These are phyloP conservation scores for Eupithecia centaureata DNA, from an alignment of 2,888 invertebrate genomes.

Conservation along the genomic window DNA sequence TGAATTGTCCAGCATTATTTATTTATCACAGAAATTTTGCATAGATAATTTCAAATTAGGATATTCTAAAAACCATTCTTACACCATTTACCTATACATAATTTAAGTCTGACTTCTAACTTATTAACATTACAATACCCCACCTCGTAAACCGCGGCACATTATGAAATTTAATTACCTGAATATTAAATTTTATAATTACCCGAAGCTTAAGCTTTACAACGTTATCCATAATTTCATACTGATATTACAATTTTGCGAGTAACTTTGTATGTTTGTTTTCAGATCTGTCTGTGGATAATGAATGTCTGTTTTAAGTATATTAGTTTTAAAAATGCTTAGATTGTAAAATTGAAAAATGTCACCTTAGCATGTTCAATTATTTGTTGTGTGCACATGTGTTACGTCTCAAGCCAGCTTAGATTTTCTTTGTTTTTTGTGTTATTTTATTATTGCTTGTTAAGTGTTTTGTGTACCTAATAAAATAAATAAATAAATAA, in stretches of 20 bases:
- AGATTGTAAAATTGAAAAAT: no score
- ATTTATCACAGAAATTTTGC: not conserved
- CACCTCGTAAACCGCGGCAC: constrained; percentile 6
- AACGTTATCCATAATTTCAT: not conserved
- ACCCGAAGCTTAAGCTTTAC: constrained; percentile 24
- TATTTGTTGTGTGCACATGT: no score
- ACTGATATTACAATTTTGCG: not conserved
- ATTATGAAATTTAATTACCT: constrained; percentile 10
- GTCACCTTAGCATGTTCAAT: no score
- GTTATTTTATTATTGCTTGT: no score
- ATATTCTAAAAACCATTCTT: not conserved
- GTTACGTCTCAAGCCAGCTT: no score
- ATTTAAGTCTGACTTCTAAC: not conserved
- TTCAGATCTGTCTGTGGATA: not conserved
- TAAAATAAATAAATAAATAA: no score
- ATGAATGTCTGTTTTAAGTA: not conserved
- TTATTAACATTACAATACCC: not conserved
- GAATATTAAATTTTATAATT: constrained; percentile 25
- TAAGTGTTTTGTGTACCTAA: no score
- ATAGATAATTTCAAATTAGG: not conserved
- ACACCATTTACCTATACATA: not conserved
- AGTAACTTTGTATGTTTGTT: not conserved
- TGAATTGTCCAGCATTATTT: no score
- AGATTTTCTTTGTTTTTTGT: no score
- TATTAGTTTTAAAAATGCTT: no score